A percentile compares a stretch with the other conserved stretches of the same genome.
phyloP scores from a whole-genome alignment of 2,888 invertebrate species.

The Gryllus longicercus region DNA sequence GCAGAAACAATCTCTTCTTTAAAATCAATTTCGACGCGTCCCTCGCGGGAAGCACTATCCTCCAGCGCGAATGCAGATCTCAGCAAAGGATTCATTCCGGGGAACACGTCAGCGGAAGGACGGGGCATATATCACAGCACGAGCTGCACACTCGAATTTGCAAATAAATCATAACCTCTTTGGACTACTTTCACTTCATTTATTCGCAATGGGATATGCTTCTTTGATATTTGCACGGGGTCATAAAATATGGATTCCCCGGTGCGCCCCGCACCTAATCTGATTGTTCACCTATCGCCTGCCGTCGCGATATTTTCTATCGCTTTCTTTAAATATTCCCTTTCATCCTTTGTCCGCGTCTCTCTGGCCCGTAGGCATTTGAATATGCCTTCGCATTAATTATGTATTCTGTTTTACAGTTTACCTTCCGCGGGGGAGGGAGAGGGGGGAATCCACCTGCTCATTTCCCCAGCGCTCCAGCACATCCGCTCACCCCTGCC shows the following conservation, averaged over 20 bases:
- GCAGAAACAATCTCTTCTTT: no score
- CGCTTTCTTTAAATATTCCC: conserved; percentile 9
- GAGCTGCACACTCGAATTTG: background rate
- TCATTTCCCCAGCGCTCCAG: background rate
- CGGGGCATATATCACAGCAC: background rate
- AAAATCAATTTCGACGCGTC: no score
- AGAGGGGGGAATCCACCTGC: background rate
- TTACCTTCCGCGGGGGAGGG: background rate
- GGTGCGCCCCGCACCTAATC: background rate
- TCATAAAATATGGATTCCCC: background rate
- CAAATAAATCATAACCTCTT: background rate
- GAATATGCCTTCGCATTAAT: conserved; percentile 5
- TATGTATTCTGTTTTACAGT: background rate
- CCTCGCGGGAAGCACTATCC: no score
- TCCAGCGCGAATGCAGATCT: no score
- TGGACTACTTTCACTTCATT: background rate
- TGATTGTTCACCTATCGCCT: background rate
- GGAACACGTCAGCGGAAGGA: background rate
- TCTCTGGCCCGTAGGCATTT: background rate
- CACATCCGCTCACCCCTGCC: no score
- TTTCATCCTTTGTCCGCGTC: background rate
- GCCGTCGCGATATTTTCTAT: background rate
- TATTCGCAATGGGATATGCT: background rate
- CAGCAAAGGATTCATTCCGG: no score
- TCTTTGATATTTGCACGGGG: background rate